phyloP scores from a whole-genome alignment of 1,140 invertebrate species.

The Aphelenchoides besseyi region DNA sequence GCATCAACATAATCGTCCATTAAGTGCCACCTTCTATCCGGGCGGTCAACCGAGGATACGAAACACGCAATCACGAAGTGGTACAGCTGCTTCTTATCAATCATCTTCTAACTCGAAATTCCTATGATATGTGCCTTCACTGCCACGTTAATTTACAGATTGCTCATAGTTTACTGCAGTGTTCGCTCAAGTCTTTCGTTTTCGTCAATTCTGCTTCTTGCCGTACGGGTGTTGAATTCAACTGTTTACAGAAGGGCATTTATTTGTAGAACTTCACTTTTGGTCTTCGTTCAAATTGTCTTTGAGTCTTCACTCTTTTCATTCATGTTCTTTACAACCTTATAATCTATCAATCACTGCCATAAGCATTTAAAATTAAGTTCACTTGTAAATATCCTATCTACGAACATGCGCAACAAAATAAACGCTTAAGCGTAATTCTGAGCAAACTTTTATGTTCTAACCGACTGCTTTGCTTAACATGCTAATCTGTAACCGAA shows the following conservation, averaged over 20 bases:
- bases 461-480: not conserved
- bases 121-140: not conserved
- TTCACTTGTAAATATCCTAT: not conserved
- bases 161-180: not conserved
- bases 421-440: not conserved
- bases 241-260: not conserved
- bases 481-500: no score
- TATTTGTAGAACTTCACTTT: not conserved
- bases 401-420: not conserved
- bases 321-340: not conserved
- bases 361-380: not conserved
- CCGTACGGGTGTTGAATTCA: not conserved
- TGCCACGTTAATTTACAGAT: not conserved
- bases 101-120: constrained; percentile 9
- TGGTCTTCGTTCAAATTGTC: not conserved
- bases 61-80: constrained; percentile 18
- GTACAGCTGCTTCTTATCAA: not conserved
- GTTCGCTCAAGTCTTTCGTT: not conserved
- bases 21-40: constrained; percentile 20
- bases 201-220: not conserved
- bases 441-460: not conserved
- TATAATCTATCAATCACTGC: not conserved
- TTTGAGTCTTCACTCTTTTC: not conserved
- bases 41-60: constrained; percentile 9
- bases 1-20: constrained; percentile 30